Conservation (phyloP, 92 coral and sea anemone genomes). For the Palythoa caribaeorum region DNA sequence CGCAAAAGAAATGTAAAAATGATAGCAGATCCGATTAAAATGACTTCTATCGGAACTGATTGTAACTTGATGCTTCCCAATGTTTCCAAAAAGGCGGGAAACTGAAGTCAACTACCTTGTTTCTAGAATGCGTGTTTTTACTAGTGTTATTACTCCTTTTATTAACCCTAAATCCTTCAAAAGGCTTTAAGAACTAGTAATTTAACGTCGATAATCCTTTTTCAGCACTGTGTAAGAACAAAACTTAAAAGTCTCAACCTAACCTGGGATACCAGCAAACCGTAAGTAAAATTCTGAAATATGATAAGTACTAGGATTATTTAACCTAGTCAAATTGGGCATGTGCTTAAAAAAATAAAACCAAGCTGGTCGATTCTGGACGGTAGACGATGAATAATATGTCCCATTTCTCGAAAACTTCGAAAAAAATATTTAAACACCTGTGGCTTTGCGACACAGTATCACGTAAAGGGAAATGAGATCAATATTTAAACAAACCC, state of each 20-base stretch:
- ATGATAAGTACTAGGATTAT: neutral
- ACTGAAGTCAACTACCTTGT: neutral
- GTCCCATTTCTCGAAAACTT: too few relatives aligned
- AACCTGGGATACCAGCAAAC: conserved; percentile 29
- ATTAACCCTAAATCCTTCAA: neutral
- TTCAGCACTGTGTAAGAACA: conserved; percentile 14
- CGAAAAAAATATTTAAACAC: too few relatives aligned
- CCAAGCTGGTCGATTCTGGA: too few relatives aligned
- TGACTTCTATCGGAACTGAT: neutral
- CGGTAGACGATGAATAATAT: too few relatives aligned
- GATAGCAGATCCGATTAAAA: neutral
- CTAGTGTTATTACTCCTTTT: neutral
- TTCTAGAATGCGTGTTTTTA: neutral
- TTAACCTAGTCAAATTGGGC: neutral
- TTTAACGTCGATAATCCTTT: neutral
- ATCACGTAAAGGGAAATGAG: too few relatives aligned
- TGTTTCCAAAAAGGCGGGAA: conserved; percentile 6
- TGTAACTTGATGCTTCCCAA: neutral
- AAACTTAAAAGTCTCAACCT: conserved; percentile 2
- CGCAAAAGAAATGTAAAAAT: neutral
- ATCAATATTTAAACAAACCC: too few relatives aligned
- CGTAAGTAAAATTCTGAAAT: neutral
- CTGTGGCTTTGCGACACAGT: too few relatives aligned
- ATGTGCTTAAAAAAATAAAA: too few relatives aligned
- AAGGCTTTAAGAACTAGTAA: neutral